Evolutionary conservation across 2,797 vertebrate species (phyloP), one percentile per base, ranked within the genome.

Genomic region (Hypotaenidia okinawae): DNA sequence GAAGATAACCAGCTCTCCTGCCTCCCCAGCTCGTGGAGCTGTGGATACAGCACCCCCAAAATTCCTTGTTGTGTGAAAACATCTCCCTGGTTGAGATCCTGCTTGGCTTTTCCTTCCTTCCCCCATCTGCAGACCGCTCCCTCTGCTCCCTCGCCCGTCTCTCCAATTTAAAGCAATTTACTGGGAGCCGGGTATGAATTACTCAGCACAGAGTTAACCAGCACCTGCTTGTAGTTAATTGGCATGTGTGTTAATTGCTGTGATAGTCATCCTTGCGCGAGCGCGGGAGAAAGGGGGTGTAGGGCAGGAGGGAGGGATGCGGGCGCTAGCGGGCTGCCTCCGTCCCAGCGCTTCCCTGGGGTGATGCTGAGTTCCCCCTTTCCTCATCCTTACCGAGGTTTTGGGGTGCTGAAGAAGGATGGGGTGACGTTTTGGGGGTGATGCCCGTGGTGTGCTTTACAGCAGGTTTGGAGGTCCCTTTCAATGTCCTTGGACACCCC

Each of bases 141-240:
- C 90, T 84, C 95, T 2, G 89, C 92, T 95, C 87, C 87, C 77
- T 85, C 49, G 2, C 89, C 89, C 77, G 41, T 76, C 88, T 80
- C 94, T 95, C 95, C 93, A 81, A 68, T 94, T 95, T 79, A 30
- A 89, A 91, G 92, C 94, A 81, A 92, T 95, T 94, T 90, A 16
- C 85, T 84, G 16, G 81, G 91, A 94, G 92, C 86, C 6, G 62
- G 88, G 73, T 69, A 84, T 92, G 93, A 92, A 96, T 95, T 94
- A 94, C 96, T 95, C 91, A 94, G 96, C 78, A 59, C 85, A 13
- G 93, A 64, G 92, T 91, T 94, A 96, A 94, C 94, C 83, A 95
- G 95, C 95, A 95, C 95, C 96, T 96, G 95, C 95, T 87, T 23
- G 52, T 13, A 49, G 91, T 91, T 92, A 95, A 96, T 97, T 95